Evolutionary conservation across 2,888 invertebrate species (phyloP).

Genomic region (Erebia ligea): DNA sequence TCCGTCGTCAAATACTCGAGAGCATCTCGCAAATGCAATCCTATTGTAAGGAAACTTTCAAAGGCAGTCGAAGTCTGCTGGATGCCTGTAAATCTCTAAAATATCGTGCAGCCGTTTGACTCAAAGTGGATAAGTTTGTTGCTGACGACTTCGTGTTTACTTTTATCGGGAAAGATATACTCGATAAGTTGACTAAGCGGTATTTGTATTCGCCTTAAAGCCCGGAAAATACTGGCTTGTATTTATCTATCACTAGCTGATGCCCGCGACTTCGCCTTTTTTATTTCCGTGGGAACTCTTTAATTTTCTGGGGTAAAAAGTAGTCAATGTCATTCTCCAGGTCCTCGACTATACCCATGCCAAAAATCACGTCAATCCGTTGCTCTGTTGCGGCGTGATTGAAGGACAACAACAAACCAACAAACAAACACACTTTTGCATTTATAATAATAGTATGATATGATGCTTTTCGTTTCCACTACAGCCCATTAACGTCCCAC

Average conservation of each 20-base stretch:
- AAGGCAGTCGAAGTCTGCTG: neutral
- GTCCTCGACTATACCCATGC: too few relatives aligned
- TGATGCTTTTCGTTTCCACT: too few relatives aligned
- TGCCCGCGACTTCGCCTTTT: neutral
- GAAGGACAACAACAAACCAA: too few relatives aligned
- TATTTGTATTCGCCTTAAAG: conserved; percentile 13
- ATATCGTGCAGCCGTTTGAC: conserved; percentile 4
- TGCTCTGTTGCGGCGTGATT: too few relatives aligned
- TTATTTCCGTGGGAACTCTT: too few relatives aligned
- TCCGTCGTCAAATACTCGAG: neutral
- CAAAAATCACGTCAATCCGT: too few relatives aligned
- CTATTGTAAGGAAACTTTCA: conserved; percentile 6
- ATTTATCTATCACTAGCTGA: neutral
- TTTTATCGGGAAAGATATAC: conserved; percentile 19
- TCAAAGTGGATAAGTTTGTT: conserved; percentile 17
- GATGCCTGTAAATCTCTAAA: conserved; percentile 20
- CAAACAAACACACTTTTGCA: too few relatives aligned
- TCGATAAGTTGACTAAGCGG: conserved; percentile 10
- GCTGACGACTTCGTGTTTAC: conserved; percentile 24
- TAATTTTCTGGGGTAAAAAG: too few relatives aligned
- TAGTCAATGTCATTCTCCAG: too few relatives aligned
- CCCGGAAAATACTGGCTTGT: neutral
- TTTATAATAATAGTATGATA: too few relatives aligned
- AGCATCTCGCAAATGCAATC: conserved; percentile 8
- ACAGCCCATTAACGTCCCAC: too few relatives aligned